Percentiles rank a stretch among this genome's conserved stretches.
Conservation (phyloP, 2,113 vertebrate species). For the Apeltes quadracus region DNA sequence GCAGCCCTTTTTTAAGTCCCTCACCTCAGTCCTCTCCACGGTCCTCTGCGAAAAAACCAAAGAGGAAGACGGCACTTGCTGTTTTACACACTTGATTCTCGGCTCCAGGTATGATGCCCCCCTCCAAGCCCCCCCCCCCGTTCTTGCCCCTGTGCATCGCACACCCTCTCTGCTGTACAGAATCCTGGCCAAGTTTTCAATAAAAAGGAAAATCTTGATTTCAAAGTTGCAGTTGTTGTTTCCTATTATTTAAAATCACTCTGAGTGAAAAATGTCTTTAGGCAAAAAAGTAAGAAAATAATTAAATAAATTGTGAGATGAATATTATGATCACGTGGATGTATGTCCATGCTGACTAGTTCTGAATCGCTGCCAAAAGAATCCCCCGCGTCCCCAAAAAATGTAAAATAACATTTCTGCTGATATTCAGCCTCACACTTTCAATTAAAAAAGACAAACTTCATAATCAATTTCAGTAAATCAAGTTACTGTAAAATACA, state of each 20-base stretch:
- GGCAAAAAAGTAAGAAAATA: background rate
- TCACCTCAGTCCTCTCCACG: slow-evolving; percentile 59
- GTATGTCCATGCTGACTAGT: background rate
- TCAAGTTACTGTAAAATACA: background rate
- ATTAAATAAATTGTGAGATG: too few species aligned
- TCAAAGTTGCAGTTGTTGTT: slow-evolving; percentile 57
- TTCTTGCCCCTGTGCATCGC: slow-evolving; percentile 69
- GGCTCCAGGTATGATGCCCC: slow-evolving; percentile 71
- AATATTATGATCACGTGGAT: too few species aligned
- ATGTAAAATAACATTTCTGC: background rate
- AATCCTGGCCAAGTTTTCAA: slow-evolving; percentile 83
- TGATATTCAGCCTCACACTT: background rate
- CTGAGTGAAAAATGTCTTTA: background rate
- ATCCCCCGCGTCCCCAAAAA: background rate
- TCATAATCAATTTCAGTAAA: background rate
- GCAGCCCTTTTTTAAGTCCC: slow-evolving; percentile 60
- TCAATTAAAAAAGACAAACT: background rate
- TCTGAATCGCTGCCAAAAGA: background rate
- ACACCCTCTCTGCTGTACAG: slow-evolving; percentile 79
- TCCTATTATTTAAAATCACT: slow-evolving; percentile 24
- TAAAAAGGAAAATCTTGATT: slow-evolving; percentile 80
- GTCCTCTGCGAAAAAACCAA: slow-evolving; percentile 55
- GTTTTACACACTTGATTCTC: slow-evolving; percentile 69
- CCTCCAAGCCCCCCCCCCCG: slow-evolving; percentile 39
- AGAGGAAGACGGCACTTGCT: slow-evolving; percentile 59